phyloP scores from a whole-genome alignment of 2,888 invertebrate species.

The Drosophila testacea region DNA sequence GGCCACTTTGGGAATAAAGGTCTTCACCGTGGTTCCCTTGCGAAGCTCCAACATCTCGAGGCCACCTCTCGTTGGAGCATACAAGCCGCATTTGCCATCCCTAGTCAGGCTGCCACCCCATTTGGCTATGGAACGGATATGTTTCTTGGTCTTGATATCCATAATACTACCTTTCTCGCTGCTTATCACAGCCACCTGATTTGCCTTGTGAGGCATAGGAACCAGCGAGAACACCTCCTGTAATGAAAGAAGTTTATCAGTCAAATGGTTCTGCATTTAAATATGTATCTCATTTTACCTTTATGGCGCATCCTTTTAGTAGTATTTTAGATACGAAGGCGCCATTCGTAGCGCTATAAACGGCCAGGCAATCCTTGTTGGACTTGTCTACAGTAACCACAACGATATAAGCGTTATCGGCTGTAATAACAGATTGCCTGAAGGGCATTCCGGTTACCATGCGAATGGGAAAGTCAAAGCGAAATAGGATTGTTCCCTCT shows the following conservation, averaged over 20 bases:
- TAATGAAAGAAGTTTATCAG: neutral
- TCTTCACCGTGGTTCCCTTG: conserved; percentile 94
- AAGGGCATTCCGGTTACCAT: conserved; percentile 90
- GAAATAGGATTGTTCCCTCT: conserved; percentile 92
- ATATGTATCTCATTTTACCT: conserved; percentile 83
- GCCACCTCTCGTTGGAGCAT: conserved; percentile 96
- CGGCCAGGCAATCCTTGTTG: conserved; percentile 92
- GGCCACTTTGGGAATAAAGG: conserved; percentile 96
- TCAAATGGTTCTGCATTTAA: too few relatives aligned
- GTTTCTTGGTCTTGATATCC: conserved; percentile 95
- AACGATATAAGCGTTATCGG: conserved; percentile 92
- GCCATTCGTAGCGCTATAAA: conserved; percentile 93
- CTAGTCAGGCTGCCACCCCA: conserved; percentile 96
- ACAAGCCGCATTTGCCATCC: conserved; percentile 95
- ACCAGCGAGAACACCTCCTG: conserved; percentile 90
- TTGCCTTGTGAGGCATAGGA: conserved; percentile 93
- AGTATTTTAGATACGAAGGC: conserved; percentile 86
- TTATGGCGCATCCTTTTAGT: conserved; percentile 86
- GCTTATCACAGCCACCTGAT: conserved; percentile 95
- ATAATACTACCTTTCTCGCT: conserved; percentile 95
- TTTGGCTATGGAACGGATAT: conserved; percentile 93
- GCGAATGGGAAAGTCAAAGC: conserved; percentile 92
- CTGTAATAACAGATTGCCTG: conserved; percentile 91
- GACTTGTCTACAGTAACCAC: conserved; percentile 93
- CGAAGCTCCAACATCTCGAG: conserved; percentile 96